Evolutionary conservation across 1,140 invertebrate genomes (phyloP), one percentile per base, ranked within the genome.

Genomic region (Teleopsis dalmanni): DNA sequence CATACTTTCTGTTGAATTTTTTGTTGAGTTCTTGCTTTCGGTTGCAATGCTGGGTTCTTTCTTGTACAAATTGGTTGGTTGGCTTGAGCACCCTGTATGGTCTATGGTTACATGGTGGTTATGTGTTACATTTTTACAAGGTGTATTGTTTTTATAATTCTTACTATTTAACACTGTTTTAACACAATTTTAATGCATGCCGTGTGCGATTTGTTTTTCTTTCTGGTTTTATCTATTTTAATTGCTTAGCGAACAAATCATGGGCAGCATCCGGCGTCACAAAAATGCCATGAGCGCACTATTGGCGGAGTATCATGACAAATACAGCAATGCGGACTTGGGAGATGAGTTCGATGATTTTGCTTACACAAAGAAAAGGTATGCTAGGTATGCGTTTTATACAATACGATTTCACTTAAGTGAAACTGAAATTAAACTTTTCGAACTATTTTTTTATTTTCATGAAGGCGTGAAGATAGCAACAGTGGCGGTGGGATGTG

Each of bases 221-320:
- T n/a, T n/a, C n/a, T n/a, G n/a, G n/a, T n/a, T n/a, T n/a, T 38
- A 18, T 52, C 26, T 45, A 40, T 48, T 44, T 48, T 14, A 22
- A 14, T 33, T 22, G 26, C 31, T 7, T 65, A 88, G 85, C 33
- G 82, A 87, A 37, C 81, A 82, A n/a, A 91, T 91, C 57, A 68
- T 82, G 48, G 79, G 80, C 55, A 85, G 83, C 33, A 81, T 91
- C 48, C 74, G 81, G 11, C 72, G 78, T 3, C 82, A 88, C 63
- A 80, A 81, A 57, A 78, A 81, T 25, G 80, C 84, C 35, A 80
- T 84, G 23, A 74, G 80, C 2, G 80, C 81, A 2, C 70, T 91
- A 29, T 70, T 88, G 26, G 80, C 84, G 7, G 85, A 88, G 59
- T 83, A 77, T 54, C 76, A 75, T 48, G 76, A 77, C 25, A 75